A percentile compares a stretch with the other conserved stretches of the same genome.
phyloP scores from a whole-genome alignment of 2,113 vertebrate genomes.

The Xerus inauris region DNA sequence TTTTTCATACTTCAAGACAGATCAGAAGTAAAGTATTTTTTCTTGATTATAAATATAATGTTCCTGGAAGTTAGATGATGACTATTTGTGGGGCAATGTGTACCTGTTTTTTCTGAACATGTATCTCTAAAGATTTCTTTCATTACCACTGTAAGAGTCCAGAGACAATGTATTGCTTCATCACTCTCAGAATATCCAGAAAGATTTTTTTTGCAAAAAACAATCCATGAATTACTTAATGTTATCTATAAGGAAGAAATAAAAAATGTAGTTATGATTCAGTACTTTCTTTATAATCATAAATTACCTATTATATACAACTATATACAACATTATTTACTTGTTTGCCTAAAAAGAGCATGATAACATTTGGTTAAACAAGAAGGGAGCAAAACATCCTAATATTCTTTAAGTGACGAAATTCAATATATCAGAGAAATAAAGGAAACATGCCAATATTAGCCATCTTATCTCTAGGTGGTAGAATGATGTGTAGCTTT shows the following conservation, averaged over 20 bases:
- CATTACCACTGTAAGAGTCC: conserved; percentile 85
- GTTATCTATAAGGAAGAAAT: conserved; percentile 80
- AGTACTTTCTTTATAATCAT: neutral
- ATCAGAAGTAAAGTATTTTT: neutral
- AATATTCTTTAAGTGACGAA: conserved; percentile 55
- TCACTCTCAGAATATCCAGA: conserved; percentile 65
- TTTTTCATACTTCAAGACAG: neutral
- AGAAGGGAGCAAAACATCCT: neutral
- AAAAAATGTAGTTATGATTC: neutral
- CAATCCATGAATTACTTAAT: conserved; percentile 87
- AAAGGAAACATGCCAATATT: conserved; percentile 1
- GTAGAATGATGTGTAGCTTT: neutral
- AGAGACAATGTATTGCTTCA: conserved; percentile 82
- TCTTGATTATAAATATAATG: neutral
- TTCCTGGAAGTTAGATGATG: conserved; percentile 20
- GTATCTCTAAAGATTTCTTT: conserved; percentile 87
- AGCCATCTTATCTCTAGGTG: neutral
- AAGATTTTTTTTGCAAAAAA: conserved; percentile 85
- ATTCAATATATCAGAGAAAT: neutral
- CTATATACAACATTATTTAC: neutral
- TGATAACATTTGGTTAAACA: neutral
- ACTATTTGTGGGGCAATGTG: neutral
- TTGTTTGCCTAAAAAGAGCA: neutral
- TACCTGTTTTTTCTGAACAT: conserved; percentile 81
- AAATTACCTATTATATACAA: neutral